phyloP scores from a whole-genome alignment of 2,113 vertebrate species.

The Carollia perspicillata region DNA sequence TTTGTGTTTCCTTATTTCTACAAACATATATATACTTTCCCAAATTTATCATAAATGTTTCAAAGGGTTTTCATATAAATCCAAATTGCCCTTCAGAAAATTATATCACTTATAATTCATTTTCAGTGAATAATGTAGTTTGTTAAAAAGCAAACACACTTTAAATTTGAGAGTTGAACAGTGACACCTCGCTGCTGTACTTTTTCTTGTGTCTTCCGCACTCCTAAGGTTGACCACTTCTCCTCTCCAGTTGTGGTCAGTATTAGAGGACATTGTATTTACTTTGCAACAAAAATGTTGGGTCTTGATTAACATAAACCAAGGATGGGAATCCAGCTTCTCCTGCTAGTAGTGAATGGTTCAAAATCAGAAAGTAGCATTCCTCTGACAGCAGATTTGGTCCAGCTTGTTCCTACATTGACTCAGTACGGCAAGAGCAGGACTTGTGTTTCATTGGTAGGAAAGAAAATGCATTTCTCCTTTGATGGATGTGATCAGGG shows the following conservation, averaged over 20 bases:
- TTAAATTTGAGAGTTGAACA: neutral
- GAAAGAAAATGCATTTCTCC: neutral
- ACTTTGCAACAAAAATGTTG: neutral
- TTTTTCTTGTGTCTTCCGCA: neutral
- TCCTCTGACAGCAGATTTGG: neutral
- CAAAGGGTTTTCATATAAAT: constrained; percentile 24
- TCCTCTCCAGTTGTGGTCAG: neutral
- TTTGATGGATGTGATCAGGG: neutral
- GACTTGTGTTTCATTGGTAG: neutral
- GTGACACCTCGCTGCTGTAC: neutral
- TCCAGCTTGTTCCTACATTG: neutral
- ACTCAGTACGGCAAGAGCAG: neutral
- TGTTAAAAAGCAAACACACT: neutral
- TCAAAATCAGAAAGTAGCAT: constrained; percentile 8
- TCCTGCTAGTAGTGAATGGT: neutral
- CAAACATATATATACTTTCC: neutral
- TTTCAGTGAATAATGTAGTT: constrained; percentile 15
- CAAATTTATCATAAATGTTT: constrained; percentile 14
- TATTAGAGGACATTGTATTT: neutral
- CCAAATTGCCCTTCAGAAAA: constrained; percentile 1
- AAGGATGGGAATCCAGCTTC: neutral
- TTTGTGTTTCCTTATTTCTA: constrained; percentile 13
- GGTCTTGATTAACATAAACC: neutral
- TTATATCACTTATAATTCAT: neutral
- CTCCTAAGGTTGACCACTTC: neutral